Base-by-base conservation (phyloP, 1,140 invertebrate genomes). In the Drosophila arawakana region DNA sequence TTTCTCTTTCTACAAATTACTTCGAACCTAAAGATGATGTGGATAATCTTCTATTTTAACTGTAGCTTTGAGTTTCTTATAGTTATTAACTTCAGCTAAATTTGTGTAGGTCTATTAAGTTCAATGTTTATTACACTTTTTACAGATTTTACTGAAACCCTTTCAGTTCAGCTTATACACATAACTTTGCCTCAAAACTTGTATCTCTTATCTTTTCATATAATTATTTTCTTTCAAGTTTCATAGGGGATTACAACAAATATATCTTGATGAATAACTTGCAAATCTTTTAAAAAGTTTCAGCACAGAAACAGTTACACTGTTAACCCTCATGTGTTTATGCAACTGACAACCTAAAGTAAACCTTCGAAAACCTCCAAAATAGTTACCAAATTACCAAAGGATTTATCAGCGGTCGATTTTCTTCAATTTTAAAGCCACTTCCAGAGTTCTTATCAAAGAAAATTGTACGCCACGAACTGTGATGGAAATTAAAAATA, bases 401-500 rank as follows among this genome's bases (percentile, higher is more conserved):
- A 18, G 37, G 46, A 37, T 61, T 35, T 52, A 35, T 11, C 39
- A 61, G 37, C 55, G 18, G 25, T 41, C 57, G 49, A 13, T 55
- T 55, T 13, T 61, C 21, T 49, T 34, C 66, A 50, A 15, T 2
- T 35, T 55, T 37, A 47, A 62, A 43, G 52, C 39, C 46, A 57
- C 21, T 41, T 52, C 61, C 69, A 63, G 3, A 44, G 25, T 21
- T 44, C 58, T 70, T 52, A 61, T 46, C 37, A 55, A 10, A 37
- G 50, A 2, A 54, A 35, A 8, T 15, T 13, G 15, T 54, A 2
- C 34, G 30, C 34, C 1, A 52, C n/a, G 55, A 63, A 80, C 68
- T 73, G 81, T 61, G 46, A 80, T 41, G 67, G 58, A 89, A 88
- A 88, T 89, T 89, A 84, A 89, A 88, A 88, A 78, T 52, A 76